Base-by-base conservation (phyloP, 2,797 vertebrate species). In the Coregonus sp. region DNA sequence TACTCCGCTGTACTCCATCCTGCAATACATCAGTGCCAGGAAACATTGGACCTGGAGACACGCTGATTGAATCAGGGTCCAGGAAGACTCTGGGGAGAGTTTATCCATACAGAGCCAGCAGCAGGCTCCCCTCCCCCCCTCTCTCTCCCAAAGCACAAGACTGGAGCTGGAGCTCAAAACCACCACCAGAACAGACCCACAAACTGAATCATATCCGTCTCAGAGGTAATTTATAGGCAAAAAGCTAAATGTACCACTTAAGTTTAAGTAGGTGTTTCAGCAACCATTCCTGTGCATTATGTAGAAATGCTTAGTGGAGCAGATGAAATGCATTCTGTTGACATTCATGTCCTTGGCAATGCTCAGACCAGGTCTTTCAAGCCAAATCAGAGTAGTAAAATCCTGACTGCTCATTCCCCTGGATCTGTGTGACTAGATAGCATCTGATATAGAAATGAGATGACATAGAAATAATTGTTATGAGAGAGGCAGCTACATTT, bases 21-120 rank as follows among this genome's bases (percentile, higher is more conserved):
- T 81, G 92, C 83, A 89, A 94, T 95, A 93, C 70, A 95, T 95
- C 95, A 95, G 91, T 94, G 94, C 93, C 94, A 94, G 91, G 87
- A 92, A 89, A 91, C 82, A 82, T 87, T 86, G 88, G 88, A 92
- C 82, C 74, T 83, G 76, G 86, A 92, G 92, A 88, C 85, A 65
- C 77, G 4, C 86, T 92, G 91, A 94, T 94, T 92, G 90, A 94
- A 94, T 94, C 92, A 92, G 88, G 85, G 85, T 86, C 89, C 82
- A 79, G 18, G 37, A 70, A 86, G 81, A 81, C 91, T 90, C 90
- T 78, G 74, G 87, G 91, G 91, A 90, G 87, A 87, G 87, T 91
- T 92, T 88, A 89, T 92, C 90, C 87, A 78, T 67, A 89, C 80
- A 79, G 68, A 9, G 81, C 76, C 85, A 67, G 80, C 85, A 70